Conservation (phyloP, 2,888 invertebrate species). For the Sinopyrophorus schimmeli region DNA sequence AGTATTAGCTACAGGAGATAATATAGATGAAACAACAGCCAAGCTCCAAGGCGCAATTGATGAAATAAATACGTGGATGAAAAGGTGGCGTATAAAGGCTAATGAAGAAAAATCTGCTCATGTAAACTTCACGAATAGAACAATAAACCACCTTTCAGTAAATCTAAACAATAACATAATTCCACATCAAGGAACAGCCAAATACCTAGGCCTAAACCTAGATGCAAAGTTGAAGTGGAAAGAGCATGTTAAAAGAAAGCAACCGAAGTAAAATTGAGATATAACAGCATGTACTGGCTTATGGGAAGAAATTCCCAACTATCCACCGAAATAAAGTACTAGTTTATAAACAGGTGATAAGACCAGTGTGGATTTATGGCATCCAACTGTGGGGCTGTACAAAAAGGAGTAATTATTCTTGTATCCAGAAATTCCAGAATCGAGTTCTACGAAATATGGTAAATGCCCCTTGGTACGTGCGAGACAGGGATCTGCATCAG, state of each 20-base stretch:
- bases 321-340: conserved; percentile 7
- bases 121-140: conserved; percentile 11
- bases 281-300: conserved; percentile 8
- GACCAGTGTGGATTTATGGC: conserved; percentile 6
- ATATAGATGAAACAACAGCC: conserved; percentile 8
- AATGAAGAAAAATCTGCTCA: conserved; percentile 3
- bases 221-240: conserved; percentile 8
- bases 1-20: conserved; percentile 1
- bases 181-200: neutral
- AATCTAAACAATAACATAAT: conserved; percentile 5
- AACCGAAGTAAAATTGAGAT: conserved; percentile 5
- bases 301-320: neutral
- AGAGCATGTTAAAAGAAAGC: conserved; percentile 9
- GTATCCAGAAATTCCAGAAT: conserved; percentile 4
- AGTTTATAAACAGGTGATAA: conserved; percentile 8
- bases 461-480: conserved; percentile 6
- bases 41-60: conserved; percentile 8
- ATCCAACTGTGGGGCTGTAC: conserved; percentile 10
- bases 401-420: conserved; percentile 9
- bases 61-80: conserved; percentile 10
- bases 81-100: conserved; percentile 2
- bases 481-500: conserved; percentile 8
- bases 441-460: conserved; percentile 8
- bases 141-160: conserved; percentile 5
- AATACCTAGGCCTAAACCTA: conserved; percentile 3